Conservation (phyloP, 2,113 vertebrate genomes). For the Limnothrissa miodon region DNA sequence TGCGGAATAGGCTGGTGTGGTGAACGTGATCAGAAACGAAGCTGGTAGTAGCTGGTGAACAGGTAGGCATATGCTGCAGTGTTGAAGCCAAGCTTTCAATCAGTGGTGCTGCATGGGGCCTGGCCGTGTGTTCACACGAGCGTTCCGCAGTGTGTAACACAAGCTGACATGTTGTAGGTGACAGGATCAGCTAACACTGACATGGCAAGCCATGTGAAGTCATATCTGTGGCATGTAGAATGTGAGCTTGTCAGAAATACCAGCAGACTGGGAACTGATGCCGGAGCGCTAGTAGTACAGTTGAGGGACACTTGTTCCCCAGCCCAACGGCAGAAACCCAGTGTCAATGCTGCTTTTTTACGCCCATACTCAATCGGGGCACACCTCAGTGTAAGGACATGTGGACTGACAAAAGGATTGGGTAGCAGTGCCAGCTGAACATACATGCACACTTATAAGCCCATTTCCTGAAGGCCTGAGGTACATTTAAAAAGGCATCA, state of each 20-base stretch:
- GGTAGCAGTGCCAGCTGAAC: no score
- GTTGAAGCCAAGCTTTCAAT: neutral
- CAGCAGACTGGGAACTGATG: neutral
- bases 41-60: neutral
- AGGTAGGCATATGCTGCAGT: neutral
- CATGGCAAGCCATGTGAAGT: neutral
- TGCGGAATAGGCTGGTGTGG: neutral
- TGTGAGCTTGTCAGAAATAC: neutral
- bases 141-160: neutral
- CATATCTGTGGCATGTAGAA: neutral
- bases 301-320: neutral
- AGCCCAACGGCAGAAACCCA: neutral
- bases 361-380: no score
- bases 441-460: no score
- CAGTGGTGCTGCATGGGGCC: neutral
- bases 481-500: neutral
- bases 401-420: no score
- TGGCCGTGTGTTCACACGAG: neutral
- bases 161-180: neutral
- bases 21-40: neutral
- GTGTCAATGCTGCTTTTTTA: no score
- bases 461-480: no score
- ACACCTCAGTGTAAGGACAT: no score
- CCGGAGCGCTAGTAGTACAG: neutral
- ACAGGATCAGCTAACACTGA: conserved; percentile 6